Percentiles rank a stretch among this genome's conserved stretches.
phyloP scores from a whole-genome alignment of 2,113 vertebrate species.

The Triplophysa dalaica region DNA sequence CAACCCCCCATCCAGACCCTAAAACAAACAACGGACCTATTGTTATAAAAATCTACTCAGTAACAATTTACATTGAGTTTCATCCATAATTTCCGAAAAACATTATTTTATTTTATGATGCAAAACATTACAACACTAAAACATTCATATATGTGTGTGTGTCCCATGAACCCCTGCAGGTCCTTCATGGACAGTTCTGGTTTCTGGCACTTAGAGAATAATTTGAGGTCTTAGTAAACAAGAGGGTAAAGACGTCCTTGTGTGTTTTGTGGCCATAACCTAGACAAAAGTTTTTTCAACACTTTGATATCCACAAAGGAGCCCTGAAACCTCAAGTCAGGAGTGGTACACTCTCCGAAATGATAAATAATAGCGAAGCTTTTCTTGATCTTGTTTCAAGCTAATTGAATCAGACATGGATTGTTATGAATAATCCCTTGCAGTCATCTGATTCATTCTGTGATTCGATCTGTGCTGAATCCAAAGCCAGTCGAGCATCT shows the following conservation, averaged over 20 bases:
- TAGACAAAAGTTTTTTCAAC: not conserved
- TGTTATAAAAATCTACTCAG: not conserved
- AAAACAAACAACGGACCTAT: not conserved
- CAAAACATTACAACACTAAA: too few relatives aligned
- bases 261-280: not conserved
- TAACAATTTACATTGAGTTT: too few relatives aligned
- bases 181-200: too few relatives aligned
- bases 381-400: constrained; percentile 72
- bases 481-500: constrained; percentile 57
- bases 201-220: too few relatives aligned
- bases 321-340: not conserved
- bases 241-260: not conserved
- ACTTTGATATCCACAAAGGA: not conserved
- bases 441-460: constrained; percentile 57
- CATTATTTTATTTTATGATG: too few relatives aligned
- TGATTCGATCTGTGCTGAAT: constrained; percentile 54
- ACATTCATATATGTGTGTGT: too few relatives aligned
- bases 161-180: too few relatives aligned
- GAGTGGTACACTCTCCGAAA: constrained; percentile 5
- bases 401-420: constrained; percentile 69
- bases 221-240: not conserved
- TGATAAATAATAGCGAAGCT: constrained; percentile 67
- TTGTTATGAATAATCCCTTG: constrained; percentile 66
- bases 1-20: too few relatives aligned
- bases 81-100: too few relatives aligned